A percentile compares a stretch with the other conserved stretches of the same genome.
phyloP scores from a whole-genome alignment of 2,888 invertebrate genomes.

The Pterobdella sp. region DNA sequence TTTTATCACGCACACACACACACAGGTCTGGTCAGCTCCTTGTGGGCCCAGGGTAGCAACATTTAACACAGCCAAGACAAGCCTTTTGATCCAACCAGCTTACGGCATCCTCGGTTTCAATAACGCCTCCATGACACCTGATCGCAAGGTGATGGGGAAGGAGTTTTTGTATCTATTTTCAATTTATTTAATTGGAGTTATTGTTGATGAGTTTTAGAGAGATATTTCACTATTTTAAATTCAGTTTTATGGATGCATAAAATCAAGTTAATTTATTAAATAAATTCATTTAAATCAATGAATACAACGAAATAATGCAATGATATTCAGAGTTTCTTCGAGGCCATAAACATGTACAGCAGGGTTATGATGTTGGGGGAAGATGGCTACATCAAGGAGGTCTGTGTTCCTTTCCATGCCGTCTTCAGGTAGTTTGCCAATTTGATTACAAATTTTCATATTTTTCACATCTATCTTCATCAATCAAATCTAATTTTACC shows the following conservation, averaged over 20 bases:
- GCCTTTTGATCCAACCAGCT: constrained; percentile 62
- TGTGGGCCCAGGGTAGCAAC: constrained; percentile 81
- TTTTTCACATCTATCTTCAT: too few species aligned
- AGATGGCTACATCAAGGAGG: constrained; percentile 71
- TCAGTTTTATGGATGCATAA: too few species aligned
- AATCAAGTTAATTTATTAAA: too few species aligned
- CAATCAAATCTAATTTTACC: too few species aligned
- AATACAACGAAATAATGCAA: too few species aligned
- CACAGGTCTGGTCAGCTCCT: constrained; percentile 71
- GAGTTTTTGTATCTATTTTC: neutral
- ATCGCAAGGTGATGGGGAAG: constrained; percentile 23
- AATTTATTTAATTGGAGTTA: neutral
- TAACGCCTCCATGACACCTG: constrained; percentile 50
- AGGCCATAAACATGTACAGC: constrained; percentile 41
- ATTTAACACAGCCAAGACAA: constrained; percentile 78
- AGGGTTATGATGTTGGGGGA: constrained; percentile 72
- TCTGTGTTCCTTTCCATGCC: constrained; percentile 81
- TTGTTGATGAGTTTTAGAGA: too few species aligned
- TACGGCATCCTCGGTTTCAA: constrained; percentile 72
- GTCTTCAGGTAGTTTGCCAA: constrained; percentile 63
- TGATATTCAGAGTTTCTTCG: constrained; percentile 7
- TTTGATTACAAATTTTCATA: too few species aligned
- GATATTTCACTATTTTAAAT: too few species aligned
- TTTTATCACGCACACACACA: neutral
- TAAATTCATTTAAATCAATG: too few species aligned